Base-by-base conservation (phyloP, 2,888 invertebrate species). In the Drosophila putrida region DNA sequence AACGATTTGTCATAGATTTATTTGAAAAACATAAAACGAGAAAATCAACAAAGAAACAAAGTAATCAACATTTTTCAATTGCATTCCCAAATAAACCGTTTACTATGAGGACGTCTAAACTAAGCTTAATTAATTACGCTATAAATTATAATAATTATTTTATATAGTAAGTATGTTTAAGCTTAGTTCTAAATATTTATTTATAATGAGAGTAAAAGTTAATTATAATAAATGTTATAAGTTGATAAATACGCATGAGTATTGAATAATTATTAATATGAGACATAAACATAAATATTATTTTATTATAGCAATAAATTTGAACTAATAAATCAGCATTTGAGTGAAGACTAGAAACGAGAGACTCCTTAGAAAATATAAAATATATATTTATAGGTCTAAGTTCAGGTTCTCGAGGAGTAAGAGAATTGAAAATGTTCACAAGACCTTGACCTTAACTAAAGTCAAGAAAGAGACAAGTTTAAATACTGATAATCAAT, bases 1-100 rank as follows among this genome's bases (percentile, higher is more conserved):
- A 61, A 72, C 86, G 73, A 85, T 59, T 71, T 73, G 66, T 71
- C 68, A 71, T 71, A 69, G 50, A 51, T 51, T 36, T 27, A 36
- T 50, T 50, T 33, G 25, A 47, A 20, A 69, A 78, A 81, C 74
- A 81, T 70, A 81, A 80, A 78, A 78, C 71, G 75, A 82, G 79
- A 82, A 66, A 79, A 62, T 65, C 57, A 66, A 69, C 50, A 46
- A 75, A 78, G 46, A 75, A 78, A 69, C 51, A 64, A 80, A 82
- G 50, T 83, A 82, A 71, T 68, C 58, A 86, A 76, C 66, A 53
- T 53, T 63, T 25, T 51, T 1, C 43, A 66, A 76, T 54, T 47
- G 82, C 82, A 82, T 84, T 82, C 85, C 66, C 71, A 75, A 80
- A 43, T 25, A 15, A 54, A 62, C 35, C 28, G 13, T 35, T 44